Percentiles rank a stretch among this genome's conserved stretches.
Conservation (phyloP, 2,888 invertebrate species). For the Apotomis capreana region DNA sequence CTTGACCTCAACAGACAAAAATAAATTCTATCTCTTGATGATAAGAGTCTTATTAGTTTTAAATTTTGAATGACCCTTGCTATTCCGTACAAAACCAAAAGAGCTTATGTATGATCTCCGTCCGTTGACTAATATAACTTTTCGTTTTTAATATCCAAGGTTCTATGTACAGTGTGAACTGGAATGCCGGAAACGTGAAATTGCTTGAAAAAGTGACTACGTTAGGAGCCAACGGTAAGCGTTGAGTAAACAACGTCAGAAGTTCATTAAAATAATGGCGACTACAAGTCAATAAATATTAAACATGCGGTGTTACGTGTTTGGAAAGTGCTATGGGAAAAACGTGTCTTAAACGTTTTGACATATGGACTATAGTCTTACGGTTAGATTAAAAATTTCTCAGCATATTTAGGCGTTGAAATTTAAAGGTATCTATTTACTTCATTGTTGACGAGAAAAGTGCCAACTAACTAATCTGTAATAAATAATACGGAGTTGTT, state of each 20-base stretch:
- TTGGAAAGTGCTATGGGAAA: constrained; percentile 16
- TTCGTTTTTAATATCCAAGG: not conserved
- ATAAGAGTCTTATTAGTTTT: not conserved
- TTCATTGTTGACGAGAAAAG: too few species aligned
- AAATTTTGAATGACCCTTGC: not conserved
- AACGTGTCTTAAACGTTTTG: constrained; percentile 1
- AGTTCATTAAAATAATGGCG: constrained; percentile 25
- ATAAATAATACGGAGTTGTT: too few species aligned
- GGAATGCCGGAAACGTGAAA: not conserved
- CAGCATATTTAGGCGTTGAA: too few species aligned
- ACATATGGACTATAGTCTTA: not conserved
- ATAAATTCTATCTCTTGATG: not conserved
- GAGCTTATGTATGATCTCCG: not conserved
- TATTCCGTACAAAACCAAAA: not conserved
- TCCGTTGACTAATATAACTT: not conserved
- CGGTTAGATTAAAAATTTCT: not conserved
- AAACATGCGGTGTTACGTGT: constrained; percentile 18
- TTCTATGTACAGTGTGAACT: not conserved
- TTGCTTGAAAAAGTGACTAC: constrained; percentile 3
- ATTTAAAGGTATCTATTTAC: not conserved
- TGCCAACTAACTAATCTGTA: too few species aligned
- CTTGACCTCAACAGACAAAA: not conserved
- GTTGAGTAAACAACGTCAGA: constrained; percentile 12
- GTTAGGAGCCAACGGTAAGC: not conserved
- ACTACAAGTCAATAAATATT: constrained; percentile 31